Percentiles rank a stretch among this genome's conserved stretches.
Conservation (phyloP, 2,888 invertebrate species). For the Rhogogaster chlorosoma region DNA sequence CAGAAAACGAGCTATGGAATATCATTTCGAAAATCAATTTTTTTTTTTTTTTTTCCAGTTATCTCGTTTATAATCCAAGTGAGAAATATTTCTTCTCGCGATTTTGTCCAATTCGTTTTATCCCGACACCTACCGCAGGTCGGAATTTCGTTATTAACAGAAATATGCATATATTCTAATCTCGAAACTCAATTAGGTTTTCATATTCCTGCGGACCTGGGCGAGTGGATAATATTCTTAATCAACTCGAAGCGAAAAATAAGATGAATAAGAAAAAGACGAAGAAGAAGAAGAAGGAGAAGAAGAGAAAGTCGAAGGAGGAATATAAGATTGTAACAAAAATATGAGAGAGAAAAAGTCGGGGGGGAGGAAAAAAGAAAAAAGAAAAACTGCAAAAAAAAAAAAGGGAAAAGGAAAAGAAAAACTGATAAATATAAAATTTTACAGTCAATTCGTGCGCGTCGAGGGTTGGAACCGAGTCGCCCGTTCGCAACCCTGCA, state of each 20-base stretch:
- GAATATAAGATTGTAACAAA: not conserved
- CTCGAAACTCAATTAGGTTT: not conserved
- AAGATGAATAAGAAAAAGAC: not conserved
- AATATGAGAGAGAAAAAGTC: not conserved
- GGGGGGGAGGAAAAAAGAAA: not conserved
- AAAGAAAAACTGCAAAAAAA: not conserved
- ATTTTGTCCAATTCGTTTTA: not conserved
- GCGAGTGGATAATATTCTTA: not conserved
- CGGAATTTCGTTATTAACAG: not conserved
- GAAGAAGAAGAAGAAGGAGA: not conserved
- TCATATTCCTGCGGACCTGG: not conserved
- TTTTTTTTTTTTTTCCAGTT: not conserved
- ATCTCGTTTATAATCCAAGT: no score
- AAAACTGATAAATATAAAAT: constrained; percentile 49
- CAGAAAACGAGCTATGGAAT: not conserved
- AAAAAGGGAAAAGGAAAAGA: not conserved
- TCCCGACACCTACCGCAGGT: not conserved
- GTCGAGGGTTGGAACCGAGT: not conserved
- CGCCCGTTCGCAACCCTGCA: not conserved
- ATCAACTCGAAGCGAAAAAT: not conserved
- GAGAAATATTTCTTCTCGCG: no score
- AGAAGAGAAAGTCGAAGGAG: not conserved
- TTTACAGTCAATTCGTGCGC: constrained; percentile 41
- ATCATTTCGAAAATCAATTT: not conserved
- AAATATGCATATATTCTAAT: not conserved